phyloP scores from a whole-genome alignment of 2,797 vertebrate species.

The Phoeniculus purpureus region DNA sequence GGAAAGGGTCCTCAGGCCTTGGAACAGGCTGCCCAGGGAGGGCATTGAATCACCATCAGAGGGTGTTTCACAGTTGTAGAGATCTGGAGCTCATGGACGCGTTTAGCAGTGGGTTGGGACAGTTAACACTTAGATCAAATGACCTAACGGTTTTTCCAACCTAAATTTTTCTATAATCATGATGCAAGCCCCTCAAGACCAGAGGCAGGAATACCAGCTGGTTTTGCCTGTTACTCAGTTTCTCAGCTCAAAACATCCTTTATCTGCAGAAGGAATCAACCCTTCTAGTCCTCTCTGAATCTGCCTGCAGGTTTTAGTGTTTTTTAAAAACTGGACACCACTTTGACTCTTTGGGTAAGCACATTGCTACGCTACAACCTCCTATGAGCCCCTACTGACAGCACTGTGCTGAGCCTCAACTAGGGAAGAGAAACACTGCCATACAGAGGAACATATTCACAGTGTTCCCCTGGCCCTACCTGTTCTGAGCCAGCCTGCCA shows the following conservation, averaged over 20 bases:
- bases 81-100: too few species aligned
- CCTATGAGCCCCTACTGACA: not conserved
- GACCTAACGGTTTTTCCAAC: too few species aligned
- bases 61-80: too few species aligned
- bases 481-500: not conserved
- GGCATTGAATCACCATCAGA: too few species aligned
- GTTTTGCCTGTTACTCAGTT: not conserved
- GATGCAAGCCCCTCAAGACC: not conserved
- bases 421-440: not conserved
- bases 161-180: too few species aligned
- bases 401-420: accelerated
- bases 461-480: accelerated
- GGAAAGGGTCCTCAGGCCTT: too few species aligned
- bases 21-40: too few species aligned
- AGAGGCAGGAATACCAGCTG: not conserved
- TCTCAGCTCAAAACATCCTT: not conserved
- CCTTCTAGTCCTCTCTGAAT: not conserved
- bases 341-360: not conserved
- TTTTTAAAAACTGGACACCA: not conserved
- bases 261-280: not conserved
- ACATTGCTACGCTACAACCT: not conserved
- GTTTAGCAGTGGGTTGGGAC: too few species aligned
- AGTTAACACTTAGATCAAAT: too few species aligned
- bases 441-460: accelerated
- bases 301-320: not conserved